Base-by-base conservation (phyloP, 2,113 vertebrate species). In the Miniopterus natalensis region DNA sequence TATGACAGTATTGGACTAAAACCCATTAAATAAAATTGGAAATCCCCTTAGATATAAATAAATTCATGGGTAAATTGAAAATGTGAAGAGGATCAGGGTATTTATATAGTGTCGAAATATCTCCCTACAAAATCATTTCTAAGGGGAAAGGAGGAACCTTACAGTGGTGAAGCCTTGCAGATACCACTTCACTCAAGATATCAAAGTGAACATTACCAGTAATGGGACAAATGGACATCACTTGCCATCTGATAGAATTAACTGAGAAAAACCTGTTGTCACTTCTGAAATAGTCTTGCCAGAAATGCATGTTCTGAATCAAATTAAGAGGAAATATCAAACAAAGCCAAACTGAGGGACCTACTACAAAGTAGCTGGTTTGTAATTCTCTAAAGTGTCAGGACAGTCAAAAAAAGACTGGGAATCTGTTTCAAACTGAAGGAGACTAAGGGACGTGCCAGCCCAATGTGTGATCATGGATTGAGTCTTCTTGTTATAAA, bases 291-390 rank as follows among this genome's bases (percentile, higher is more conserved):
- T 14, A 88, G 21, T 88, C 90, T 78, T 86, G 45, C 77, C 20
- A 63, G 63, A 65, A 95, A 88, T 55, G 51, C 29, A 80, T 47
- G 45, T 27, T 70, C 80, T 71, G 53, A 94, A 63, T 77, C 66
- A 23, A 94, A 55, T 73, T 27, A 89, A 65, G 51, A 71, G 59
- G 17, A 84, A 78, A 40, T 23, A 74, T 36, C 25, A 40, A 77
- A 68, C 9, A 17, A 88, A 84, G 59, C 9, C 90, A 88, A 36
- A n/a, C 15, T 31, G 84, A 91, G 71, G 18, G 42, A 79, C 11
- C 7, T 47, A 14, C 25, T 66, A 27, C 17, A 18, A 74, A 95
- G 36, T n/a, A 70, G 25, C 25, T 59, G 21, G 36, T 31, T 57
- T 31, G 4, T 20, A 49, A 36, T 36, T 63, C 42, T 59, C 47